Evolutionary conservation across 1,140 invertebrate species (phyloP).

Genomic region (Habropoda laboriosa): DNA sequence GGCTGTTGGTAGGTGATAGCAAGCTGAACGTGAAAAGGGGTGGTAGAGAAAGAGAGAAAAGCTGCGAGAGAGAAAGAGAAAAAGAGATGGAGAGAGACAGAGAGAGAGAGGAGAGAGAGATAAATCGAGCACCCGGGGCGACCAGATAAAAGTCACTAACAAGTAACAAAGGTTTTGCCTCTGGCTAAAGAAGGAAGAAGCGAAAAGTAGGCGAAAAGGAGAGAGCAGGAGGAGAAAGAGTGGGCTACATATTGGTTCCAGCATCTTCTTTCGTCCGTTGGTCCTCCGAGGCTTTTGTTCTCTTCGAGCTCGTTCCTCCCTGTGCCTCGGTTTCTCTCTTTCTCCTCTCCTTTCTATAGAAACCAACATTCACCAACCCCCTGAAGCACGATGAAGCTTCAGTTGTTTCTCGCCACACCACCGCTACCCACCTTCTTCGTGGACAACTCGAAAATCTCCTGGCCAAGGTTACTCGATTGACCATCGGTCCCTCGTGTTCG

Average conservation of each 20-base stretch:
- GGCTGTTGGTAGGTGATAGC: constrained; percentile 65
- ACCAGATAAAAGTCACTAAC: constrained; percentile 73
- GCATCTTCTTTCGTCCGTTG: constrained; percentile 52
- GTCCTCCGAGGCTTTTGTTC: constrained; percentile 61
- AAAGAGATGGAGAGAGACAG: neutral
- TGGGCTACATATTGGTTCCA: constrained; percentile 67
- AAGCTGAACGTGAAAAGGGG: constrained; percentile 30
- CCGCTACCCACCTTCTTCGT: neutral
- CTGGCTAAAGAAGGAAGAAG: constrained; percentile 43
- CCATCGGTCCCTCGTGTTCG: constrained; percentile 28
- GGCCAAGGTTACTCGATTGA: constrained; percentile 46
- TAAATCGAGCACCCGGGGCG: constrained; percentile 70
- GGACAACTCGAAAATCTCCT: constrained; percentile 16
- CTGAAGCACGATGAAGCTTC: constrained; percentile 34
- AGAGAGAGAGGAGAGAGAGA: constrained; percentile 46
- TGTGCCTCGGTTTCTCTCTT: neutral
- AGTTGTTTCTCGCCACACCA: constrained; percentile 48
- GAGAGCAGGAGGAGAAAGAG: constrained; percentile 1
- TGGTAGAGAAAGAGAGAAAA: constrained; percentile 11
- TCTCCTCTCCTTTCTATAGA: constrained; percentile 17
- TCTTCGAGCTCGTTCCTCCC: constrained; percentile 13
- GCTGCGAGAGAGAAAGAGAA: neutral
- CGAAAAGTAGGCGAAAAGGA: constrained; percentile 9
- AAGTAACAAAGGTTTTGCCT: constrained; percentile 71
- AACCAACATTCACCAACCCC: constrained; percentile 38